Evolutionary conservation across 2,797 vertebrate species (phyloP).

Genomic region (Paratrypauchen microcephalus): DNA sequence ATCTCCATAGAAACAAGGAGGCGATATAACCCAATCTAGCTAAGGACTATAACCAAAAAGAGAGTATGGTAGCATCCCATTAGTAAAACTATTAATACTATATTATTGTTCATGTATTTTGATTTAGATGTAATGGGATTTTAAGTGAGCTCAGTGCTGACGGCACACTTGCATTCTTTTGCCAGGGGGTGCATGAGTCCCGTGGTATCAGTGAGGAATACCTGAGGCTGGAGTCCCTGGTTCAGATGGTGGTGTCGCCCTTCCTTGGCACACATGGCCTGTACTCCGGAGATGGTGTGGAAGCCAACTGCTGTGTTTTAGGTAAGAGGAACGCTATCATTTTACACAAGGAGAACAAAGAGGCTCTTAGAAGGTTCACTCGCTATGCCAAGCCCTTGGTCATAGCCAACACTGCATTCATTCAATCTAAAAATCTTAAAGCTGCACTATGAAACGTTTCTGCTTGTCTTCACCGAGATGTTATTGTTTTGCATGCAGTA

Average conservation of each 20-base stretch:
- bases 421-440: neutral
- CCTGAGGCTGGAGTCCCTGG: slow-evolving; percentile 88
- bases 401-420: neutral
- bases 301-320: slow-evolving; percentile 83
- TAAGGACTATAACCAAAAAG: too few relatives aligned
- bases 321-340: slow-evolving; percentile 75
- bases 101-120: neutral
- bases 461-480: too few relatives aligned
- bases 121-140: neutral
- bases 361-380: neutral
- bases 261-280: slow-evolving; percentile 94
- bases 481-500: too few relatives aligned
- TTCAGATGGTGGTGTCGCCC: slow-evolving; percentile 96
- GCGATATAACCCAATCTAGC: too few relatives aligned
- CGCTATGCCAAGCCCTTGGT: neutral
- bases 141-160: neutral
- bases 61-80: neutral
- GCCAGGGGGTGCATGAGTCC: slow-evolving; percentile 91
- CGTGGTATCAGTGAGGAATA: slow-evolving; percentile 93
- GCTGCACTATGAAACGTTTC: neutral
- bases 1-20: too few relatives aligned
- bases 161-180: slow-evolving; percentile 7
- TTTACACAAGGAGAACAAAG: neutral
- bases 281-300: slow-evolving; percentile 84
- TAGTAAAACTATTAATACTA: neutral